Conservation (phyloP, 2,888 invertebrate genomes). For the Galeopsomyia nigrocyanea region DNA sequence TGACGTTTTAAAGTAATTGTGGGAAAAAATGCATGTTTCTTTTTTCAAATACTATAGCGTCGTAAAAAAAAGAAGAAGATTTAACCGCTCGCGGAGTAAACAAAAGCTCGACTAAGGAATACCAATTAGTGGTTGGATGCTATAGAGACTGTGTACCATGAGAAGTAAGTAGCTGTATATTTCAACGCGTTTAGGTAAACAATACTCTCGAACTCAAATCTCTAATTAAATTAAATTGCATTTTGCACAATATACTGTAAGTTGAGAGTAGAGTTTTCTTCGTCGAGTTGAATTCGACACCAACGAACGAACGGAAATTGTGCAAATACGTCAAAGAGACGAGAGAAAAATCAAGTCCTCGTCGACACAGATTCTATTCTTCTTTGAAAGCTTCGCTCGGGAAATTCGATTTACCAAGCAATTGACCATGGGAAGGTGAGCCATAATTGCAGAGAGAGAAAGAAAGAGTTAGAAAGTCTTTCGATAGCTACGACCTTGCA, state of each 20-base stretch:
- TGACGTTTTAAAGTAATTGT: not conserved
- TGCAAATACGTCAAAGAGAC: no score
- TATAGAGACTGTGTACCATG: no score
- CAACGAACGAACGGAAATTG: not conserved
- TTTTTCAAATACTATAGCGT: not conserved
- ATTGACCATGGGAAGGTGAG: not conserved
- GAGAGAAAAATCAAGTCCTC: not conserved
- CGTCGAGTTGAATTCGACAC: no score
- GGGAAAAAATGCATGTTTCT: not conserved
- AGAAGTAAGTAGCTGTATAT: no score
- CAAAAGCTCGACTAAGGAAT: not conserved
- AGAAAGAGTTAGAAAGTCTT: not conserved
- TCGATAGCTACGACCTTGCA: not conserved
- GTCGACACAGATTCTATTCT: not conserved
- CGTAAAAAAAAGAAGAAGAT: not conserved
- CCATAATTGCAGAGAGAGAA: not conserved
- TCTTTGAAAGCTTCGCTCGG: not conserved
- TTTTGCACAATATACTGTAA: no score
- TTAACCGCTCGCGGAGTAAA: not conserved
- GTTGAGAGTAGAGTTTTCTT: no score
- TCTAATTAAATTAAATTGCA: no score
- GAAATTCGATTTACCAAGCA: conserved; percentile 13
- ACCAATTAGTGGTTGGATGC: not conserved
- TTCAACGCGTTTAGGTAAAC: no score
- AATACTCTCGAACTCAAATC: not conserved